phyloP scores from a whole-genome alignment of 2,888 invertebrate genomes.

The Oegoconia quadripuncta region DNA sequence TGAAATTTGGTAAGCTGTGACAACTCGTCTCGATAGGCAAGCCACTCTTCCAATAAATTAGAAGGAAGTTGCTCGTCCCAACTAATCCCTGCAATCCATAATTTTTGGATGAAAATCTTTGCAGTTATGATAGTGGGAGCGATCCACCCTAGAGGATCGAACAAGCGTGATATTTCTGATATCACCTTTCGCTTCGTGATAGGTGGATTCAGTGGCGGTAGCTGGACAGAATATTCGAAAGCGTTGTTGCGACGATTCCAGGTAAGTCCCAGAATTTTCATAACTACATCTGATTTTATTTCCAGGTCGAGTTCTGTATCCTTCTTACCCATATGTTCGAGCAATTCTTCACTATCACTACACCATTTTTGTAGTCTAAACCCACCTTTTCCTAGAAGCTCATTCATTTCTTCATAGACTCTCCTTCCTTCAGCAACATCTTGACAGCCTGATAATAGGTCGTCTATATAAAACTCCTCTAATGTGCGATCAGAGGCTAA shows the following conservation, averaged over 20 bases:
- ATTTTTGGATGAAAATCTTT: constrained; percentile 22
- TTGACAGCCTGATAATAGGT: constrained; percentile 20
- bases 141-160: constrained; percentile 21
- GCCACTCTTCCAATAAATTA: constrained; percentile 14
- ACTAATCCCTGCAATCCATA: constrained; percentile 20
- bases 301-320: constrained; percentile 2
- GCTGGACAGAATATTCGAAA: constrained; percentile 6
- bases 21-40: constrained; percentile 10
- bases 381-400: background rate
- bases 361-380: constrained; percentile 14
- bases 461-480: constrained; percentile 22
- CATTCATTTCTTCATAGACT: background rate
- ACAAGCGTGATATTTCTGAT: constrained; percentile 16
- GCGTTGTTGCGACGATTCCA: constrained; percentile 16
- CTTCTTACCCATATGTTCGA: background rate
- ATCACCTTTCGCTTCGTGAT: constrained; percentile 12
- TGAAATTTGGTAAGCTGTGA: background rate
- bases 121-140: constrained; percentile 14
- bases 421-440: background rate
- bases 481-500: constrained; percentile 7
- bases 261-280: constrained; percentile 24
- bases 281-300: constrained; percentile 21
- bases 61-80: constrained; percentile 23
- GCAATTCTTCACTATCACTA: background rate
- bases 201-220: constrained; percentile 4